Evolutionary conservation across 1,140 invertebrate species (phyloP).

Genomic region (Agrypnia vestita): DNA sequence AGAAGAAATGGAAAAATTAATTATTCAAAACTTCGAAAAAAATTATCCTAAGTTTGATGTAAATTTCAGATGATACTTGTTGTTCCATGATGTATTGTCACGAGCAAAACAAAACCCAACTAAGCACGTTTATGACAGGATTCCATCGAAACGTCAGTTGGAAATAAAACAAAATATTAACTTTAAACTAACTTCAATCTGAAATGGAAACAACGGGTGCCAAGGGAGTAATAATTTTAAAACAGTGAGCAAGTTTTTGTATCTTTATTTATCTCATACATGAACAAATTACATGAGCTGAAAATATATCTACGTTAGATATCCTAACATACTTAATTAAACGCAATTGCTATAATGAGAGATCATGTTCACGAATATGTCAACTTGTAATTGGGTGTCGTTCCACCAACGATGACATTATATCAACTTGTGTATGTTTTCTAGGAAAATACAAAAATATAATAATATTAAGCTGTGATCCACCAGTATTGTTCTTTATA

Average conservation of each 20-base stretch:
- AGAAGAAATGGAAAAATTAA: too few relatives aligned
- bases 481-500: constrained; percentile 35
- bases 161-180: too few relatives aligned
- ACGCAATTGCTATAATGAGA: constrained; percentile 61
- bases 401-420: constrained; percentile 27
- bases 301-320: constrained; percentile 61
- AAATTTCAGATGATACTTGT: too few relatives aligned
- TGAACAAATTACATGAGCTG: constrained; percentile 62
- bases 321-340: constrained; percentile 59
- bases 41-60: too few relatives aligned
- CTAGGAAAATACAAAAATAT: constrained; percentile 62
- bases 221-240: too few relatives aligned
- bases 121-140: too few relatives aligned
- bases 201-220: too few relatives aligned
- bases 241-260: not conserved
- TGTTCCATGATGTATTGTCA: too few relatives aligned
- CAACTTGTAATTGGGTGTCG: constrained; percentile 41
- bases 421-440: constrained; percentile 58
- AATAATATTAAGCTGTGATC: constrained; percentile 60
- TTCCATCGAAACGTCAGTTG: too few relatives aligned
- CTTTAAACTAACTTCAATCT: too few relatives aligned
- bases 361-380: constrained; percentile 59
- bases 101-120: too few relatives aligned
- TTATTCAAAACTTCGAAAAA: too few relatives aligned
- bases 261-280: constrained; percentile 60